Evolutionary conservation across 2,888 invertebrate species (phyloP), one percentile per base, ranked within the genome.

Genomic region (Lasioglossum villosulum): DNA sequence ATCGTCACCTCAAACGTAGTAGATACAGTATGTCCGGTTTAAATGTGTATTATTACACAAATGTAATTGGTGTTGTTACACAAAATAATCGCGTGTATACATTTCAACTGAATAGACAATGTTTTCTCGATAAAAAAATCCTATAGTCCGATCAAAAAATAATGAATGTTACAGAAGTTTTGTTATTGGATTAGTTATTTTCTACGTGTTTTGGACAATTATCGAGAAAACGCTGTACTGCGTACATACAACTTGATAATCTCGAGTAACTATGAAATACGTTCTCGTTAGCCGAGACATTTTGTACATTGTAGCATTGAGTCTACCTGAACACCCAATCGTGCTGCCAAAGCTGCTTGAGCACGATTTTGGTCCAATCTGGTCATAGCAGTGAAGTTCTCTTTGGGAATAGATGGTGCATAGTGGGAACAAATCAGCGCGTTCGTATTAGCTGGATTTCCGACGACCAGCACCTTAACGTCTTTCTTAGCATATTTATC

Each of bases 391-490:
- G 98, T 98, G 95, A 99, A 99, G 95, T 99, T 99, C 94, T 98
- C 97, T 92, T 97, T 97, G 30, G 99, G 99, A 94, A 99, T 99
- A 37, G 98, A 98, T 23, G 99, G 99, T 42, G 99, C 99, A 94
- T 99, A 99, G 94, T 98, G 98, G 19, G 98, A 98, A 95, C 99
- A 99, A 91, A 99, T 98, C 75, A 98, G 96, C 19, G 99, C 99
- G 96, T 99, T 99, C 5, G 99, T 99, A 95, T 99, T 99, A 30
- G 99, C 99, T 76, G 99, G 99, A 95, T 99, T 99, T 68, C 99
- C 99, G 90, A 99, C 99, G 59, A 99, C 99, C 71, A 99, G 96
- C 84, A 97, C 98, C 96, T 99, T 99, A 70, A 99, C 98, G 94
- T 97, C 97, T 94, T 99, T 99, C 92, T 97, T 98, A 52, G 99